A percentile compares a stretch with the other conserved stretches of the same genome.
Evolutionary conservation across 2,888 invertebrate species (phyloP).

Genomic region (Meta bourneti): DNA sequence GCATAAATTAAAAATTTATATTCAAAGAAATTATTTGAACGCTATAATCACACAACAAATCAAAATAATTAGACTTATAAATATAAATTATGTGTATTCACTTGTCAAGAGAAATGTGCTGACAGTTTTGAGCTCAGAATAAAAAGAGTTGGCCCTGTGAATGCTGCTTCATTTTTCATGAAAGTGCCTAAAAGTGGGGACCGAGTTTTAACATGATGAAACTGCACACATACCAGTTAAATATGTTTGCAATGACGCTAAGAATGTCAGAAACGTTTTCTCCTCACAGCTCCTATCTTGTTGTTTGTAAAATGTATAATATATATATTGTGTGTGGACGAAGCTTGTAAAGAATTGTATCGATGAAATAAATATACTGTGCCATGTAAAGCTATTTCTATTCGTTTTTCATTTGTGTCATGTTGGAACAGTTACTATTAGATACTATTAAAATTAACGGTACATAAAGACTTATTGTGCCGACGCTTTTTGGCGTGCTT

Average conservation of each 20-base stretch:
- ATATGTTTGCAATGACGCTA: not conserved
- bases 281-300: constrained; percentile 12
- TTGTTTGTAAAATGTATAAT: constrained; percentile 40
- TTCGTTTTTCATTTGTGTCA: not conserved
- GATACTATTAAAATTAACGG: not conserved
- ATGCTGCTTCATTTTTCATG: not conserved
- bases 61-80: too few relatives aligned
- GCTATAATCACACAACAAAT: too few relatives aligned
- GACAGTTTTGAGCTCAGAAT: too few relatives aligned
- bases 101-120: too few relatives aligned
- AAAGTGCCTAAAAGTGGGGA: constrained; percentile 11
- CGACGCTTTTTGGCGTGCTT: not conserved
- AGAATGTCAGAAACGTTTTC: constrained; percentile 18
- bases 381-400: constrained; percentile 15
- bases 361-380: constrained; percentile 54
- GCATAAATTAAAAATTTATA: too few relatives aligned
- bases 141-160: too few relatives aligned
- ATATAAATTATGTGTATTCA: too few relatives aligned
- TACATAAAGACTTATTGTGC: not conserved
- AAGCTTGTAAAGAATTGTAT: constrained; percentile 27
- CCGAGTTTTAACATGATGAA: not conserved
- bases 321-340: constrained; percentile 44
- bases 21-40: too few relatives aligned
- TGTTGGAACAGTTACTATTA: too few relatives aligned
- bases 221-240: not conserved